Base-by-base conservation (phyloP, 2,888 invertebrate genomes). In the Microchrysa polita region DNA sequence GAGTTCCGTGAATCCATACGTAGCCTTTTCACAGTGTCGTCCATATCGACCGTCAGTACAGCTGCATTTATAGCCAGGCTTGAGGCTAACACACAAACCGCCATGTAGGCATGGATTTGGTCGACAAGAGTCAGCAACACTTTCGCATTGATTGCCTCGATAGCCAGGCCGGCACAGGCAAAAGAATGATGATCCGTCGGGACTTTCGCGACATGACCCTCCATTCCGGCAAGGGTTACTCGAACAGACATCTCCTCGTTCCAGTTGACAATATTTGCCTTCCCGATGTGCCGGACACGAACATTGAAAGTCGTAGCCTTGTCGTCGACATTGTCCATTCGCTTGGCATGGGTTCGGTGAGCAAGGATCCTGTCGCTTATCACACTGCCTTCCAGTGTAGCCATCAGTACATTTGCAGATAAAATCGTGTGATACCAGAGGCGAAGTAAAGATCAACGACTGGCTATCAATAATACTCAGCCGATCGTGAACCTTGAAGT, bases 51-150 rank as follows among this genome's bases (percentile, higher is more conserved):
- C 96, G 79, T 94, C 93, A 0, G 91, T 91, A 81, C 98, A 98
- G 78, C 92, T 92, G 75, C 92, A 92, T 81, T 90, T 90, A 81
- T 94, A 96, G 44, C 95, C 95, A 7, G 95, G 94, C 81, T 94
- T 94, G n/a, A 94, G 86, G 76, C 93, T 92, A 16, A 95, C 90
- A 81, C 97, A 97, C 59, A 93, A 88, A 40, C 97, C 97, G 27
- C 95, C 96, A 82, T 95, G 88, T 76, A 94, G 86, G 80, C 97
- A 97, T n/a, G 96, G 97, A 83, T 96, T 96, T 0, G 95, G 94
- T 75, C 95, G 88, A 81, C 97, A 98, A 0, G 94, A 94, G 82
- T 96, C 95, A 0, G 94, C 92, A 2, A 93, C 87, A 20, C 92
- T 91, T 86, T 97, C 96, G 82, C 97, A 98, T 78, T 92, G 92